Conservation (phyloP, 2,888 invertebrate species). For the Temnothorax ravouxi region DNA sequence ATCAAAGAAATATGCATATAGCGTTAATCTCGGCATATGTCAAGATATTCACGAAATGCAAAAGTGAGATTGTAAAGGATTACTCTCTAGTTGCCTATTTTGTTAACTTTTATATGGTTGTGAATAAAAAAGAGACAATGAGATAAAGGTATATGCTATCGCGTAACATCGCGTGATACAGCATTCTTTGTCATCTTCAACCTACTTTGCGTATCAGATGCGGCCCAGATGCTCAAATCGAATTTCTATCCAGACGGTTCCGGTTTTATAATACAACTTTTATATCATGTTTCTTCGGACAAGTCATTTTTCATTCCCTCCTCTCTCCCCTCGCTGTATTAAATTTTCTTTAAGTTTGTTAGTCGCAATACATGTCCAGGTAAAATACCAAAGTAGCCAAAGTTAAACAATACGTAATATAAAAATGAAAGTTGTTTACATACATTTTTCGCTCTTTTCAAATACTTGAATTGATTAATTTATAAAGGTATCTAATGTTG, state of each 20-base stretch:
- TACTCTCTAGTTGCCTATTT: neutral
- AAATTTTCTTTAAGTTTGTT: slow-evolving; percentile 58
- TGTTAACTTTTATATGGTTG: neutral
- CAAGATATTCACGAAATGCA: neutral
- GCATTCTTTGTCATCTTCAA: slow-evolving; percentile 44
- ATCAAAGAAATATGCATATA: neutral
- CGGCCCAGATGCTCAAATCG: slow-evolving; percentile 41
- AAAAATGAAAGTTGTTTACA: neutral
- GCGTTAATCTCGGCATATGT: neutral
- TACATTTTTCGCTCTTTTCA: neutral
- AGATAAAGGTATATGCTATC: neutral
- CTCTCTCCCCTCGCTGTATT: neutral
- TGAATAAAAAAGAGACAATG: neutral
- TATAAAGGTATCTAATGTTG: neutral
- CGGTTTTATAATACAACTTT: slow-evolving; percentile 21
- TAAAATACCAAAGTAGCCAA: neutral
- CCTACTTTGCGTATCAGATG: slow-evolving; percentile 43
- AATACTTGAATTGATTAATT: neutral
- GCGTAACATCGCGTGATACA: slow-evolving; percentile 29
- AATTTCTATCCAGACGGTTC: slow-evolving; percentile 36
- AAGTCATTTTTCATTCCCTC: slow-evolving; percentile 20
- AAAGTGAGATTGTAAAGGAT: neutral
- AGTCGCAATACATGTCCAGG: neutral
- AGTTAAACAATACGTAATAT: neutral
- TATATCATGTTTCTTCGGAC: slow-evolving; percentile 43